Base-by-base conservation (phyloP, 2,888 invertebrate species). In the Sphaeridia pumilis region DNA sequence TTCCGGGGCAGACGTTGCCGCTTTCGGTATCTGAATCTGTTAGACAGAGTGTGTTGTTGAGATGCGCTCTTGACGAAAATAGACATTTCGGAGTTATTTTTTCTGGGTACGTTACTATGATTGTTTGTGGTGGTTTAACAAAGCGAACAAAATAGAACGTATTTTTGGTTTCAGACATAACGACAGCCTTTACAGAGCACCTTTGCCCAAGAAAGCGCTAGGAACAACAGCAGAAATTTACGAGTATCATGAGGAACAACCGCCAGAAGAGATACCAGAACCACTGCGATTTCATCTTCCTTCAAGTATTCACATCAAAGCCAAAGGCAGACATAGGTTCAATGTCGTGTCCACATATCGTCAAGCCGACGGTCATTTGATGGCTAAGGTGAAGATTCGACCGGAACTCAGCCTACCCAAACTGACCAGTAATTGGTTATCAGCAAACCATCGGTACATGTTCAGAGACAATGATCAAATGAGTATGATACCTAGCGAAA, bases 1-100 rank as follows among this genome's bases (percentile, higher is more conserved):
- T 86, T 60, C 87, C 88, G 5, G 86, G 86, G 1, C 86, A 87
- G 70, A 84, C 81, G 1, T 70, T 88, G 24, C 87, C 87, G 0
- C 74, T 88, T 58, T 79, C 82, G 38, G 73, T 80, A 3, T 73
- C 72, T 55, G 71, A 77, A 53, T 70, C 74, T 28, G 69, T 73
- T 25, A 74, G 76, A 43, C 75, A 78, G 14, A 72, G 76, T 35
- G 76, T 81, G 73, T 71, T 83, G 56, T 71, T 74, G 48, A 70
- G 73, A 24, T 76, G 77, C 56, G n/a, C n/a, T n/a, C 75, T 82
- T 27, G 69, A 74, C 36, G 74, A 73, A 34, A 76, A 80, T 59
- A 74, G 77, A 56, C 80, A 80, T 2, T 81, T 84, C 69, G 83
- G 82, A 3, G 73, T 82, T 20, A 73, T 82, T 20, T 75, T 74